Base-by-base conservation (phyloP, 2,113 vertebrate genomes). In the Lepus timidus region DNA sequence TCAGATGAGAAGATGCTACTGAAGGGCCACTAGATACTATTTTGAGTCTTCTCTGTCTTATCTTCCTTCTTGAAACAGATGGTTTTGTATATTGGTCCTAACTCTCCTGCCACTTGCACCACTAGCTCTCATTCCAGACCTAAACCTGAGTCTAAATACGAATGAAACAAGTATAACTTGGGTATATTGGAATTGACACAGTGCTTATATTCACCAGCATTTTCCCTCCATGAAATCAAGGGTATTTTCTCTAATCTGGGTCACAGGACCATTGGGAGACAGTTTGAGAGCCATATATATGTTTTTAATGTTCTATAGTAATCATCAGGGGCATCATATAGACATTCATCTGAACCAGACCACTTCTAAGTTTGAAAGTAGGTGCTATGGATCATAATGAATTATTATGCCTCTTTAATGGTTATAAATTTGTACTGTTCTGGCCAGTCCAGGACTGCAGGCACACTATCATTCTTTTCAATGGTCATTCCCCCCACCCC, bases 191-290 rank as follows among this genome's bases (percentile, higher is more conserved):
- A 81, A 33, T 22, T 76, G 62, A 39, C 29, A 81, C 25, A 51
- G 29, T 81, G 22, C 10, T 29, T n/a, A 12, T 82, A 68, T 51
- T 70, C 90, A 81, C 67, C 44, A 75, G 20, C 44, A 31, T n/a
- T 84, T 93, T 88, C 55, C 16, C 61, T 83, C 12, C 73, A 36
- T 89, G 80, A 91, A 91, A 93, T 86, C 31, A 84, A 9, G 19
- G n/a, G 6, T 64, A 6, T 92, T 74, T 86, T 62, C 25, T 83
- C 36, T 52, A 79, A 64, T 92, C 23, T 76, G n/a, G 25, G 44
- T 70, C 67, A 95, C 14, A 75, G 33, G 27, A 73, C 51, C 44
- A 44, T 36, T 33, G 51, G n/a, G 51, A 49, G 33, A 85, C 10
- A 70, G 33, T 44, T 31, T 64, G 62, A 71, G 23, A 87, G 3